Evolutionary conservation across 2,888 invertebrate species (phyloP).

Genomic region (Pterobdella sp.): DNA sequence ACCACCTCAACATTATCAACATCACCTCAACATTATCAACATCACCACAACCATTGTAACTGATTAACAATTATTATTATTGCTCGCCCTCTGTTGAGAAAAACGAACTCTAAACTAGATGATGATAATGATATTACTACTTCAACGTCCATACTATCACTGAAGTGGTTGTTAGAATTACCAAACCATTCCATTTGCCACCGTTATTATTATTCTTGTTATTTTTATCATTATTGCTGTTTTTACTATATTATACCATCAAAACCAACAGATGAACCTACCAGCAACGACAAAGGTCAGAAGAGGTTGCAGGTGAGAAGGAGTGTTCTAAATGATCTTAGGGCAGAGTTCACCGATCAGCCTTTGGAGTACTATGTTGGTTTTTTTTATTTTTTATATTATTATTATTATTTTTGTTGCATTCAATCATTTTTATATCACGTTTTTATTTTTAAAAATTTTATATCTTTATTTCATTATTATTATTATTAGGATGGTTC

Average conservation of each 20-base stretch:
- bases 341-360: constrained; percentile 4
- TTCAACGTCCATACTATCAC: not conserved
- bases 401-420: not conserved
- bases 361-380: not conserved
- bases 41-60: not conserved
- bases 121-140: too few relatives aligned
- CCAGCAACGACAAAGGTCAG: too few relatives aligned
- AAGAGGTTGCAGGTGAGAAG: not conserved
- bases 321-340: not conserved
- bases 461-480: not conserved
- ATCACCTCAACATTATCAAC: not conserved
- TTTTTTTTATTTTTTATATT: not conserved
- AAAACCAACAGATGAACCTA: too few relatives aligned
- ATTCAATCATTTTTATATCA: not conserved
- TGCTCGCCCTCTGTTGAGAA: too few relatives aligned
- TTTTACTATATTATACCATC: too few relatives aligned
- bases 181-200: not conserved
- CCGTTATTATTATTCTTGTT: not conserved
- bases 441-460: not conserved
- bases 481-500: not conserved
- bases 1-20: too few relatives aligned
- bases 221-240: too few relatives aligned
- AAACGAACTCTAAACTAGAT: too few relatives aligned
- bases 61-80: too few relatives aligned
- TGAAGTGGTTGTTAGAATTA: not conserved